Base-by-base conservation (phyloP, 2,113 vertebrate genomes). In the Amia ocellicauda region DNA sequence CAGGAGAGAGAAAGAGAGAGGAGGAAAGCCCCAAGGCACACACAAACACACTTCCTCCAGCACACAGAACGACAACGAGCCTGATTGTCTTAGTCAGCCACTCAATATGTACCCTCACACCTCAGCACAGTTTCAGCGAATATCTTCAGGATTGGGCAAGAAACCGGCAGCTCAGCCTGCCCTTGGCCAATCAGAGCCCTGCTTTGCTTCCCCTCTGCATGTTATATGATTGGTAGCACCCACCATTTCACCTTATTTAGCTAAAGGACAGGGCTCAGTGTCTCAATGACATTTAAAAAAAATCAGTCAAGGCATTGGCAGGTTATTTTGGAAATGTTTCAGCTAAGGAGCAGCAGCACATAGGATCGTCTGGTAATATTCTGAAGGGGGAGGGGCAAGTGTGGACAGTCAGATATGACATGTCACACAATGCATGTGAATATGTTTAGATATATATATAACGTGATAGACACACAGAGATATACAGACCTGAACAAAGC, bases 211-310 rank as follows among this genome's bases (percentile, higher is more conserved):
- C 64, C 31, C 64, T 8, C 28, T 40, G 43, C 52, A 7, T 45
- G n/a, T 3, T 66, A 22, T 20, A 57, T 9, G 47, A 29, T 40
- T 62, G 28, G 40, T 36, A 16, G 28, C 22, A 27, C 57, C 31
- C 31, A 41, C 57, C 17, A 59, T 50, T 42, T 60, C 16, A 49
- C 64, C 64, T 52, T 66, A 66, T 66, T 66, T 66, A 66, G 64
- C 64, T 53, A 28, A 59, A 66, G 64, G 64, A 53, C 49, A 52
- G 47, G 10, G 49, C 64, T 27, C 56, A 2, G n/a, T 42, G 49
- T 58, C 29, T 66, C 57, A 66, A 51, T 60, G 57, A 66, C 57
- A 66, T 66, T 66, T 60, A 53, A 62, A 66, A 42, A 58, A 50
- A 19, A 19, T 40, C 19, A 17, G 20, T 26, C 16, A 17, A 50